phyloP scores from a whole-genome alignment of 1,140 invertebrate genomes.

The Cotesia chilonis region DNA sequence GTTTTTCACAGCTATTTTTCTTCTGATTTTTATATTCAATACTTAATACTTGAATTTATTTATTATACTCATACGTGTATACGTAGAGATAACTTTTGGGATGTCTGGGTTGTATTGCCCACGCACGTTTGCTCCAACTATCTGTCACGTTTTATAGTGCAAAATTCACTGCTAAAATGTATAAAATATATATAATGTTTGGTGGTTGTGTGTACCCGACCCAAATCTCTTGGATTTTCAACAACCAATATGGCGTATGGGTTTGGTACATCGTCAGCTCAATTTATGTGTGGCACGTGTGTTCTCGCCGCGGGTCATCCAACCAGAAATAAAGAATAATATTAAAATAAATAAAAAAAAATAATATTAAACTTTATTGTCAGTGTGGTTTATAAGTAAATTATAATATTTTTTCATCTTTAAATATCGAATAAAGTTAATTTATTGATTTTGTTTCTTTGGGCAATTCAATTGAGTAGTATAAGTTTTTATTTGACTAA shows the following conservation, averaged over 20 bases:
- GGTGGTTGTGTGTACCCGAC: not conserved
- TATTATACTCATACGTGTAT: not conserved
- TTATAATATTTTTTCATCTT: too few species aligned
- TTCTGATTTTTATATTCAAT: not conserved
- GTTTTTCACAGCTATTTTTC: not conserved
- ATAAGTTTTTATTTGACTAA: too few species aligned
- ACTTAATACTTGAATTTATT: too few species aligned
- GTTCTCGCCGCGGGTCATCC: not conserved
- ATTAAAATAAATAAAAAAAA: not conserved
- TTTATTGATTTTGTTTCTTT: too few species aligned
- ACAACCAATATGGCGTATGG: not conserved
- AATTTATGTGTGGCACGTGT: slow-evolving; percentile 29
- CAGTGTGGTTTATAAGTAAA: too few species aligned
- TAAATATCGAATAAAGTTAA: too few species aligned
- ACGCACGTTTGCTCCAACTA: slow-evolving; percentile 10
- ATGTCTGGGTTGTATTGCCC: not conserved
- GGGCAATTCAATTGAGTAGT: too few species aligned
- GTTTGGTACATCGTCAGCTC: slow-evolving; percentile 9
- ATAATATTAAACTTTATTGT: not conserved
- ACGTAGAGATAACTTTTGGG: too few species aligned
- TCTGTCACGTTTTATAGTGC: slow-evolving; percentile 28
- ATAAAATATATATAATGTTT: not conserved
- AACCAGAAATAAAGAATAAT: slow-evolving; percentile 1
- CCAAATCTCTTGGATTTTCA: slow-evolving; percentile 8
- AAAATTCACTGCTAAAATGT: slow-evolving; percentile 30